A percentile compares a stretch with the other conserved stretches of the same genome.
phyloP scores from a whole-genome alignment of 2,113 vertebrate genomes.

The Harpagus bidentatus region DNA sequence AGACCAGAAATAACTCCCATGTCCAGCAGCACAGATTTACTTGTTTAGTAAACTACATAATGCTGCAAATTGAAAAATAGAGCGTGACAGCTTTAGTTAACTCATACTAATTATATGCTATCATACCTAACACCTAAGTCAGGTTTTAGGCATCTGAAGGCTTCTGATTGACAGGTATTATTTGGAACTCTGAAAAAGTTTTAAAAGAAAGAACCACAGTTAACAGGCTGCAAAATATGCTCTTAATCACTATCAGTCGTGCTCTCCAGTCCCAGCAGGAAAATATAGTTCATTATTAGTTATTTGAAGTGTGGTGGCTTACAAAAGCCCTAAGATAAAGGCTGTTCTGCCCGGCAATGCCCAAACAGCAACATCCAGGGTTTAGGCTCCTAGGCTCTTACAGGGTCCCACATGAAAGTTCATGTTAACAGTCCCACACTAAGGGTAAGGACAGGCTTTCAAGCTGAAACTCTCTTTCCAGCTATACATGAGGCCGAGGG shows the following conservation, averaged over 20 bases:
- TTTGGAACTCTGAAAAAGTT: constrained; percentile 11
- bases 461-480: not conserved
- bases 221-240: not conserved
- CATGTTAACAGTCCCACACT: not conserved
- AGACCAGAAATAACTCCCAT: not conserved
- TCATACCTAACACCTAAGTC: constrained; percentile 23
- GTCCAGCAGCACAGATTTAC: not conserved
- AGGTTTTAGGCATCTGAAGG: constrained; percentile 33
- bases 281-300: not conserved
- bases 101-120: constrained; percentile 30
- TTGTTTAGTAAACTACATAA: constrained; percentile 27
- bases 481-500: not conserved
- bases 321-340: not conserved
- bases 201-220: not conserved
- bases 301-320: not conserved
- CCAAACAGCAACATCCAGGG: not conserved
- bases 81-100: constrained; percentile 32
- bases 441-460: rapidly evolving
- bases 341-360: not conserved
- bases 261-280: not conserved
- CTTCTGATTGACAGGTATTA: constrained; percentile 26
- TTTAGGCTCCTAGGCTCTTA: not conserved
- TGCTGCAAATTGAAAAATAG: constrained; percentile 7
- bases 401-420: not conserved
- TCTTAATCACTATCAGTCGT: not conserved